Base-by-base conservation (phyloP, 2,888 invertebrate species). In the Drosophila nr. fundita region DNA sequence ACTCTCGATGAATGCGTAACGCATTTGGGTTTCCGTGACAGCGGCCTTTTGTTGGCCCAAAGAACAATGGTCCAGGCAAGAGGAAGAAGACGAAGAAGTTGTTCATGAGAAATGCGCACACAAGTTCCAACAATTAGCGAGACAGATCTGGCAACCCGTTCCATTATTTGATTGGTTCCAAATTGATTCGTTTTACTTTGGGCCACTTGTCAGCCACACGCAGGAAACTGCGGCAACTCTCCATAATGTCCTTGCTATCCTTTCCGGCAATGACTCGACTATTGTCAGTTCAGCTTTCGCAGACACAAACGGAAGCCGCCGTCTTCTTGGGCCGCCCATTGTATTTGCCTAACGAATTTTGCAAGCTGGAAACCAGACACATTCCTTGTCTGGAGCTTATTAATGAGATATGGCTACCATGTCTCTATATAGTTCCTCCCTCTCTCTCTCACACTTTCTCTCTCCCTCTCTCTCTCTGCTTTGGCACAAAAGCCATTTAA, bases 121-220 rank as follows among this genome's bases (percentile, higher is more conserved):
- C 30, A 54, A 48, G 62, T 21, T 49, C 29, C 55, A 60, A 63
- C 76, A 80, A 80, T 80, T 80, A 80, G 80, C 68, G 30, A 42
- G 32, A 77, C 62, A 62, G 55, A 48, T 77, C 73, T 67, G 67
- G 71, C 61, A 21, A 38, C 21, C 66, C 55, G 52, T 48, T 21
- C 54, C 42, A 71, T 77, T 66, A 78, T 78, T 76, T 67, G 76
- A 79, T 80, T 76, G 78, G 36, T 49, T 40, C 69, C 57, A 80
- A 80, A 79, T 80, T 76, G 79, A 79, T 76, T 80, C 73, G 73
- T 69, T 75, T 73, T 76, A 67, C 57, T 36, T 40, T 42, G 67
- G 60, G 69, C 80, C 84, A 80, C 82, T 79, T 85, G 83, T 76
- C 88, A 77, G 88, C 64, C 72, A 57, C 87, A 76, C 79, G 63